Base-by-base conservation (phyloP, 1,140 invertebrate species). In the Cydia strobilella region DNA sequence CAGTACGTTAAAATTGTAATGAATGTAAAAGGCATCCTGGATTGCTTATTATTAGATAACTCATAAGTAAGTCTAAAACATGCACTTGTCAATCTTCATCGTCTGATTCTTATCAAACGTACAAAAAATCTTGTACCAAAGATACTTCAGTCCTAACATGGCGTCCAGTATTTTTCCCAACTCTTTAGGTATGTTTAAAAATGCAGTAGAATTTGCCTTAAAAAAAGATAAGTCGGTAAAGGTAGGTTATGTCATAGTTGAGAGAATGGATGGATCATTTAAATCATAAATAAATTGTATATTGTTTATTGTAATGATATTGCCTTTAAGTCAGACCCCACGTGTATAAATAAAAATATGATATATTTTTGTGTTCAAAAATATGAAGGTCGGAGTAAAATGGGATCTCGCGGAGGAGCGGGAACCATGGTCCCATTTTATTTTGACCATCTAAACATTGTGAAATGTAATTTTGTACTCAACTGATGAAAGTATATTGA, bases 331-430 rank as follows among this genome's bases (percentile, higher is more conserved):
- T 45, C 71, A 48, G 71, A 48, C 45, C 39, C 65, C 65, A 69
- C 23, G 15, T 69, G 65, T 69, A 69, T 69, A 69, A 69, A 69
- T 63, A 72, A 42, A 39, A 72, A 39, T 10, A 45, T 72, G 20
- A 72, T 72, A 72, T 72, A 72, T 72, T 72, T 72, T 72, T 72
- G 71, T 72, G 71, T 72, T 72, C 71, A 72, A 25, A 39, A 35
- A 35, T 31, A 2, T 63, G 18, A 25, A 15, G 13, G 63, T 31
- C 23, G n/a, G 18, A 69, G 4, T 18, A 18, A 69, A 42, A 31
- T 69, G 54, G 54, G 18, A 59, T 59, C 54, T 59, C 23, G n/a
- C 15, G 13, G 48, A 42, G 3, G 2, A 27, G 27, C 48, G n/a
- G n/a, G 12, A 15, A 1, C 48, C 6, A 7, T 59, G 54, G 10